phyloP scores from a whole-genome alignment of 2,797 vertebrate genomes.

The Onychomys arenicola region DNA sequence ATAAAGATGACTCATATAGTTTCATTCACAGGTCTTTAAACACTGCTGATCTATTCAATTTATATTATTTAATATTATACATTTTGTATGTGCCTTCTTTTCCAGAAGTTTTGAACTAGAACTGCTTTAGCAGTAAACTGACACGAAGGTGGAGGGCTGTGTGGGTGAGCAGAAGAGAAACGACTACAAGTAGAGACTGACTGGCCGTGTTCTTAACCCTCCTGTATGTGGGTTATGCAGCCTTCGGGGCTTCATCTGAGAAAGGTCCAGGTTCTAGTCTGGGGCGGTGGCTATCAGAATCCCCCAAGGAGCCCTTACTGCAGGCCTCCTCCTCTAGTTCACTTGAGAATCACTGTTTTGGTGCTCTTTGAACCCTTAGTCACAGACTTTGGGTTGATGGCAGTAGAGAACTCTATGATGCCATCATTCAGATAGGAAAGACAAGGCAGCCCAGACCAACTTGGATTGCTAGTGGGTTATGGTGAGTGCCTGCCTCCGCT shows the following conservation, averaged over 20 bases:
- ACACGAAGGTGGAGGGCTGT: not conserved
- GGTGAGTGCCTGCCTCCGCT: not conserved
- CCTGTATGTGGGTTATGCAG: not conserved
- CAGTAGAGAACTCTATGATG: not conserved
- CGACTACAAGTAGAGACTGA: not conserved
- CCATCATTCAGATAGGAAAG: not conserved
- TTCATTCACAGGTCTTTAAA: not conserved
- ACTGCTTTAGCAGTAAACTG: not conserved
- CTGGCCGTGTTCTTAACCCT: rapidly evolving
- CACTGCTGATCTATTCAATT: not conserved
- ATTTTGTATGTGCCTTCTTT: not conserved
- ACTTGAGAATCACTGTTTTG: not conserved
- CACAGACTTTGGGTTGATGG: not conserved
- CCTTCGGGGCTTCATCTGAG: not conserved
- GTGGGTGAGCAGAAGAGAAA: not conserved
- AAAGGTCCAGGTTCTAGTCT: not conserved
- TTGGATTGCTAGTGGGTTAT: not conserved
- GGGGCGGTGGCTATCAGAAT: rapidly evolving
- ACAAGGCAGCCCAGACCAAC: not conserved
- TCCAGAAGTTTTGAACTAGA: conserved; percentile 2
- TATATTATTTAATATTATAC: not conserved
- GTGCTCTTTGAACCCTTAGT: not conserved
- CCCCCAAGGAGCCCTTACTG: not conserved
- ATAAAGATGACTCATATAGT: not conserved
- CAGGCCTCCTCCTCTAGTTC: not conserved